phyloP scores from a whole-genome alignment of 1,140 invertebrate species.

The Drosophila teissieri region DNA sequence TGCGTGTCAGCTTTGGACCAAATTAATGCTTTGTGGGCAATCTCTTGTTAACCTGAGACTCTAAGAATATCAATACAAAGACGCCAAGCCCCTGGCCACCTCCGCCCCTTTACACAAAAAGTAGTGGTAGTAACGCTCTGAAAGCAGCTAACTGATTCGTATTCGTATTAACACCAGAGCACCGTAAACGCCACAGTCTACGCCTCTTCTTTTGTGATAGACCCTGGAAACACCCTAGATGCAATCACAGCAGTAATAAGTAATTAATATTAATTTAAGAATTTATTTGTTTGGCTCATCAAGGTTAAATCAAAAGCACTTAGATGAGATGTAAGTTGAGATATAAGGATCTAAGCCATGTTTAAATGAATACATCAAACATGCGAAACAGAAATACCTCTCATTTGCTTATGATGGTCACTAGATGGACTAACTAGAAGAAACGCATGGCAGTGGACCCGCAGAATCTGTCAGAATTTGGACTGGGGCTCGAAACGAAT shows the following conservation, averaged over 20 bases:
- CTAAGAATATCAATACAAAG: constrained; percentile 26
- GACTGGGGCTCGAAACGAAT: constrained; percentile 21
- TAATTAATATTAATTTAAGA: too few relatives aligned
- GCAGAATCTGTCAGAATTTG: constrained; percentile 48
- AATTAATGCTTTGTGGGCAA: constrained; percentile 61
- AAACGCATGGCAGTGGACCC: constrained; percentile 25
- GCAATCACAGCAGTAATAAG: too few relatives aligned
- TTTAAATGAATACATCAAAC: too few relatives aligned
- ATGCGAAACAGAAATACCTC: neutral
- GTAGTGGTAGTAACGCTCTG: constrained; percentile 11
- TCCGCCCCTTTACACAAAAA: neutral
- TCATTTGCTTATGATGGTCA: neutral
- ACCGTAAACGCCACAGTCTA: constrained; percentile 7
- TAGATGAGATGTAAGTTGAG: too few relatives aligned
- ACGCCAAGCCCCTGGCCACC: constrained; percentile 2
- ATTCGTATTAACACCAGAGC: constrained; percentile 33
- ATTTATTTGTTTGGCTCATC: too few relatives aligned
- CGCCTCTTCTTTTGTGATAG: constrained; percentile 10
- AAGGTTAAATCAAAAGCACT: too few relatives aligned
- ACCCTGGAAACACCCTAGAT: neutral
- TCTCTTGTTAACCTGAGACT: constrained; percentile 51
- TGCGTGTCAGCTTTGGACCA: constrained; percentile 61
- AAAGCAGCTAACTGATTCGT: constrained; percentile 22
- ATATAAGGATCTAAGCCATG: too few relatives aligned
- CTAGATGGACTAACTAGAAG: constrained; percentile 29